A percentile compares a stretch with the other conserved stretches of the same genome.
Conservation (phyloP, 2,113 vertebrate species). For the Turdus rufiventris region DNA sequence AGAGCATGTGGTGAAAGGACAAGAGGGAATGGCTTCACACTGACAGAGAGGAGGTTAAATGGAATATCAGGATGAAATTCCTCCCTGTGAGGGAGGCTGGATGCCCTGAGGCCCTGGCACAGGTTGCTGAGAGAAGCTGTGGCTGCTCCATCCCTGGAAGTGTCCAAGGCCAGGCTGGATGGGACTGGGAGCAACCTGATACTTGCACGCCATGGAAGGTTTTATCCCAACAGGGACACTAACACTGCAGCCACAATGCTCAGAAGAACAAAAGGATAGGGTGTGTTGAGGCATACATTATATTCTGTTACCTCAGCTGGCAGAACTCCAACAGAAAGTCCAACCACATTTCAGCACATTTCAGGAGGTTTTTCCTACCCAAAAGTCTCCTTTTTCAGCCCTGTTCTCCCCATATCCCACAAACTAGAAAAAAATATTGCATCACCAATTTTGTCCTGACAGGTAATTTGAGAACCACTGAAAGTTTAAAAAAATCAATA, state of each 20-base stretch:
- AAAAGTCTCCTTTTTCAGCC: not conserved
- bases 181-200: accelerated
- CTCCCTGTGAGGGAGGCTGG: accelerated
- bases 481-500: not conserved
- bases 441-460: not conserved
- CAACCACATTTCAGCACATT: not conserved
- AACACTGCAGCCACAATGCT: accelerated
- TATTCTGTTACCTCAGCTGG: not conserved
- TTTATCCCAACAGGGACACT: not conserved
- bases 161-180: not conserved
- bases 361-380: not conserved
- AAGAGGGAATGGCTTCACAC: not conserved
- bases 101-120: not conserved
- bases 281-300: not conserved
- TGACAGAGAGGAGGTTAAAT: not conserved
- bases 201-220: not conserved
- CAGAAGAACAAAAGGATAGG: not conserved
- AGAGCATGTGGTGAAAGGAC: not conserved
- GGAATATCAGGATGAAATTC: accelerated
- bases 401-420: not conserved
- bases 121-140: not conserved
- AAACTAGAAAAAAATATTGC: not conserved
- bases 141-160: not conserved
- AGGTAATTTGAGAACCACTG: not conserved
- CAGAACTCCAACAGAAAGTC: not conserved